phyloP scores from a whole-genome alignment of 2,888 invertebrate species.

The Metellina segmentata region DNA sequence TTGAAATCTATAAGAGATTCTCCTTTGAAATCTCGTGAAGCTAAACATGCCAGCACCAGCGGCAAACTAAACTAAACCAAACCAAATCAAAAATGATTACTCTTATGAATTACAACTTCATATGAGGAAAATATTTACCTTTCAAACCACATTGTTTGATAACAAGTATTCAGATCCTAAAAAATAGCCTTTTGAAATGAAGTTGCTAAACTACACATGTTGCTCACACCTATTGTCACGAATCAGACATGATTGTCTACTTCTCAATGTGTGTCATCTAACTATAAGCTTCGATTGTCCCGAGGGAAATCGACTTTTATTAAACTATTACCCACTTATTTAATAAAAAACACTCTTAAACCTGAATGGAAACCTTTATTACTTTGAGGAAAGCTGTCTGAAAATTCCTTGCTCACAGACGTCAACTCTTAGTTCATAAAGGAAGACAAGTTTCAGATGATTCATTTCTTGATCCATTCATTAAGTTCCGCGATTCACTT shows the following conservation, averaged over 20 bases:
- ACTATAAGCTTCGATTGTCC: neutral
- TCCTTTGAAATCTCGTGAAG: no score
- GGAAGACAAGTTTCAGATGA: constrained; percentile 34
- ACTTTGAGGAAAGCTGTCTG: constrained; percentile 1
- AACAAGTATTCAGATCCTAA: neutral
- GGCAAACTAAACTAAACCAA: no score
- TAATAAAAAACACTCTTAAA: neutral
- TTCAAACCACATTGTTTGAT: neutral
- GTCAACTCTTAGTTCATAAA: constrained; percentile 26
- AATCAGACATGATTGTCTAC: neutral
- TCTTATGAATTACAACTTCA: no score
- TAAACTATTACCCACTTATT: neutral
- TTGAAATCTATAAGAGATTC: no score
- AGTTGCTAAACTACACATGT: neutral
- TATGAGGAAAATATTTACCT: no score
- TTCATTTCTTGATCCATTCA: constrained; percentile 37
- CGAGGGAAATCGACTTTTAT: neutral
- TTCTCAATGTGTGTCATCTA: neutral
- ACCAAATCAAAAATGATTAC: no score
- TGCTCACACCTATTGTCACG: neutral
- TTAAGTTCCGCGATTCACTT: constrained; percentile 21
- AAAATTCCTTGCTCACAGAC: constrained; percentile 12
- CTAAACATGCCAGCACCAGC: no score
- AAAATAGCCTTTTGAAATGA: neutral
- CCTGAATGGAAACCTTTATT: neutral